Evolutionary conservation across 2,113 vertebrate genomes (phyloP), one percentile per base, ranked within the genome.

Genomic region (Phodopus roborovskii): DNA sequence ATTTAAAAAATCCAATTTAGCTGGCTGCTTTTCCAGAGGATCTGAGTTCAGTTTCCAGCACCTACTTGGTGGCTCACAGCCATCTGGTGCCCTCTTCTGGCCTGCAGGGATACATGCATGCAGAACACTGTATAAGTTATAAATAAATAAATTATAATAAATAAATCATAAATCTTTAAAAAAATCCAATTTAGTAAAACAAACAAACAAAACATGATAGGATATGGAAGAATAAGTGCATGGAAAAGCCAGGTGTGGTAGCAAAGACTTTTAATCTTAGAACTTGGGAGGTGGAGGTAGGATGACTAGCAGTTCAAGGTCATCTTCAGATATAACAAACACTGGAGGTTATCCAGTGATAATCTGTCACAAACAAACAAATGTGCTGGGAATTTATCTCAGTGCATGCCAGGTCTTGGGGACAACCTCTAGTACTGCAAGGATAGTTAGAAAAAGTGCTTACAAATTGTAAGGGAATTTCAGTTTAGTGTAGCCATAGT

Each of bases 381-480:
- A 45, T 75, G 22, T 75, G 42, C 42, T 75, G 42, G 73, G 11
- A 48, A 75, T 42, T 45, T 53, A 78, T 78, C 48, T 53, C 77
- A 53, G 28, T 33, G 48, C 28, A 53, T 50, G 20, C 30, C 3
- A 53, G 48, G 28, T 50, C 77, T 78, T 78, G 48, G 77, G 48
- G 53, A 53, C 77, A 78, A 78, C 48, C 48, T 50, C 77, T 53
- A 56, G 33, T 53, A n/a, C 9, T 81, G 8, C 7, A 71, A 48
- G 48, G 88, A 83, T 0, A 92, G 58, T 68, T 78, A 30, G 36
- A 73, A 94, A 95, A 77, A 20, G n/a, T 94, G 90, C 13, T 93
- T 48, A 89, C 79, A 36, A 88, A 10, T 56, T 90, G 81, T 84
- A 88, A 95, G 83, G 89, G 45, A 77, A 77, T 50, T 77, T 77